phyloP scores from a whole-genome alignment of 2,888 invertebrate species.

The Oithona nana region DNA sequence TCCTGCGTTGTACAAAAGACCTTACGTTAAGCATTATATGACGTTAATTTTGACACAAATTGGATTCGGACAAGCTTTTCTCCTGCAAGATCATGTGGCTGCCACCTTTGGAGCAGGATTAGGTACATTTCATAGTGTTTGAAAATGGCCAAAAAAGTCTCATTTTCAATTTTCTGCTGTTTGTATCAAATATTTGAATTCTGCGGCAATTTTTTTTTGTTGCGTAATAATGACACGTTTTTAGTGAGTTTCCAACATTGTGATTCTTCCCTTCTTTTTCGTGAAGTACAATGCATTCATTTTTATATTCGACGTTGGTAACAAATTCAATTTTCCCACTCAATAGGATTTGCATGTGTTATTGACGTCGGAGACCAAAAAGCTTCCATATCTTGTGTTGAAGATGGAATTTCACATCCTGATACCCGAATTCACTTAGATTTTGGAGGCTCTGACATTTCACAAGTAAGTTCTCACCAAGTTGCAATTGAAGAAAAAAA shows the following conservation, averaged over 20 bases:
- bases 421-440: conserved; percentile 62
- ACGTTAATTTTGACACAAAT: conserved; percentile 56
- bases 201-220: too few species aligned
- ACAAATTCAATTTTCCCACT: background rate
- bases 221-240: too few species aligned
- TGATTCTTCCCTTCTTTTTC: too few species aligned
- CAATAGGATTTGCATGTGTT: conserved; percentile 60
- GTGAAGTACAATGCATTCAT: too few species aligned
- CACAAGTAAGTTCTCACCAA: conserved; percentile 69
- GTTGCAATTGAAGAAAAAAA: too few species aligned
- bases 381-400: conserved; percentile 84
- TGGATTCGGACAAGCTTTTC: conserved; percentile 49
- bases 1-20: conserved; percentile 70
- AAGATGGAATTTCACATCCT: conserved; percentile 81
- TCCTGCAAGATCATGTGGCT: conserved; percentile 53
- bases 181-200: too few species aligned
- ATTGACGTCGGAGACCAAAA: conserved; percentile 90
- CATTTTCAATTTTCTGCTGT: too few species aligned
- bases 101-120: conserved; percentile 66
- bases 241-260: too few species aligned
- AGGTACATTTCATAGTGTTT: too few species aligned
- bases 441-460: conserved; percentile 78
- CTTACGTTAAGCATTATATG: conserved; percentile 63
- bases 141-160: too few species aligned
- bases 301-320: background rate